Conservation (phyloP, 2,888 invertebrate genomes). For the Eretmocerus hayati region DNA sequence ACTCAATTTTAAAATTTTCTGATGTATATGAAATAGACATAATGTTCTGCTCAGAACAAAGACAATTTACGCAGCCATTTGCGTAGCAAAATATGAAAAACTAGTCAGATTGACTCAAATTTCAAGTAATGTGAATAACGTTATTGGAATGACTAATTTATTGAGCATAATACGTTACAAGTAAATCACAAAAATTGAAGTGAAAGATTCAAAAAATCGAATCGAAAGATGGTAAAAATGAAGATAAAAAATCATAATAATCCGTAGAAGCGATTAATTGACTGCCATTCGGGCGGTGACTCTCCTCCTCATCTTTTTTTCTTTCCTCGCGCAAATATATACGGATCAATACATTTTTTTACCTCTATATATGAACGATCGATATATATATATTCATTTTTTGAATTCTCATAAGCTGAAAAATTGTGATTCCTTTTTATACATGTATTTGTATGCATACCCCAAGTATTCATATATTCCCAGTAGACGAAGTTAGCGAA, state of each 20-base stretch:
- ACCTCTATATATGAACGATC: neutral
- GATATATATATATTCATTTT: too few species aligned
- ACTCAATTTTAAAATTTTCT: slow-evolving; percentile 13
- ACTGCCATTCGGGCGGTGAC: slow-evolving; percentile 6
- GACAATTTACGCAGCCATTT: slow-evolving; percentile 6
- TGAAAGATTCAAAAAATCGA: slow-evolving; percentile 1
- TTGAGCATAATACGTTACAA: slow-evolving; percentile 18
- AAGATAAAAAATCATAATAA: slow-evolving; percentile 26
- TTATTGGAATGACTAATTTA: too few species aligned
- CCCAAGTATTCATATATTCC: slow-evolving; percentile 39
- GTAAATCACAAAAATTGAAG: slow-evolving; percentile 15
- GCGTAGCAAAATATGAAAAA: too few species aligned
- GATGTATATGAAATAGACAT: slow-evolving; percentile 23
- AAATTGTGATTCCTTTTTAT: too few species aligned
- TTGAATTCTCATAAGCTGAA: too few species aligned
- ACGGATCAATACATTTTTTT: neutral
- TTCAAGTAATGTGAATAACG: too few species aligned
- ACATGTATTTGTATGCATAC: neutral
- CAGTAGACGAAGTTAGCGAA: slow-evolving; percentile 1
- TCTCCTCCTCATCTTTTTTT: slow-evolving; percentile 1
- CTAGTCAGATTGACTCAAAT: too few species aligned
- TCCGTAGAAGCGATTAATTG: slow-evolving; percentile 22
- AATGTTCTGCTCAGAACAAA: slow-evolving; percentile 18
- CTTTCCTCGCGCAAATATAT: slow-evolving; percentile 1
- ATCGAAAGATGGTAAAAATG: slow-evolving; percentile 20